Percentiles rank a stretch among this genome's conserved stretches.
Evolutionary conservation across 2,113 vertebrate species (phyloP).

Genomic region (Thomomys bottae): DNA sequence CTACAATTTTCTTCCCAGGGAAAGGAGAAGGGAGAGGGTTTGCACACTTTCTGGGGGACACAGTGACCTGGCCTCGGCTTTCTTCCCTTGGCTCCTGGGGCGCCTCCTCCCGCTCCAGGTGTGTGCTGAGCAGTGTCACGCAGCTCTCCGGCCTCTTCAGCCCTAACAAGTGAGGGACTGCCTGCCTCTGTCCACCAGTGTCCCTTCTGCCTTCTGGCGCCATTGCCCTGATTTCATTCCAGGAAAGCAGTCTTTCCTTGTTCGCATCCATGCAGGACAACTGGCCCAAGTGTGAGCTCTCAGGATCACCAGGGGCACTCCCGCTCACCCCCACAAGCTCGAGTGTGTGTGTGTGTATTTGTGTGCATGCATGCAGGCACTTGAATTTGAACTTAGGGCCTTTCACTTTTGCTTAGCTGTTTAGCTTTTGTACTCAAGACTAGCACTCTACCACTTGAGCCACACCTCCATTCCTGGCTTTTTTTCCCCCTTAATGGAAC

Average conservation of each 20-base stretch:
- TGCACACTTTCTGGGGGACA: background rate
- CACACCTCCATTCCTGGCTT: too few relatives aligned
- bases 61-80: background rate
- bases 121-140: background rate
- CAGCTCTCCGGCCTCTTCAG: background rate
- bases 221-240: background rate
- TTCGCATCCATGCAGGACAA: background rate
- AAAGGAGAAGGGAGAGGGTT: background rate
- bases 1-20: conserved; percentile 15
- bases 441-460: too few relatives aligned
- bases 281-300: background rate
- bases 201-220: background rate
- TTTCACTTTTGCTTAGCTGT: too few relatives aligned
- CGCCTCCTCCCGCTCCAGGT: background rate
- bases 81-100: accelerated
- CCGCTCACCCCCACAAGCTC: background rate
- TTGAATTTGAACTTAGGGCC: too few relatives aligned
- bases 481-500: too few relatives aligned
- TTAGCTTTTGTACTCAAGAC: too few relatives aligned
- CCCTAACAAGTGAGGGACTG: accelerated
- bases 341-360: too few relatives aligned
- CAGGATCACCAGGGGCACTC: background rate
- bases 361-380: too few relatives aligned
- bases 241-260: accelerated
- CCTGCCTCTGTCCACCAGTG: background rate